Evolutionary conservation across 64 coral and sea anemone species (phyloP), one percentile per base, ranked within the genome.

Genomic region (Catalaphyllia jardinei): DNA sequence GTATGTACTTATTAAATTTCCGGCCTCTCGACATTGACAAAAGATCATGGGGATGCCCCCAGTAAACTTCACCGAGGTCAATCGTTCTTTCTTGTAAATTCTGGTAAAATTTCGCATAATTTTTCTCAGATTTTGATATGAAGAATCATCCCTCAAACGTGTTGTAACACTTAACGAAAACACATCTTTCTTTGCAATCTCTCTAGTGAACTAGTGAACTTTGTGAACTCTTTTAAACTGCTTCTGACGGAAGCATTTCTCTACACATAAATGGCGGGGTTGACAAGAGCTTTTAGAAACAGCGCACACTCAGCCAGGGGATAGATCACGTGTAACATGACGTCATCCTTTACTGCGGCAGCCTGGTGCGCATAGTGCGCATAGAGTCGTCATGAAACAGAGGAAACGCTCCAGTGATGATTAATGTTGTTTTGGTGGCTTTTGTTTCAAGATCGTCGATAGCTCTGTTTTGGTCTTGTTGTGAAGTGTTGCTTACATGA

Each of bases 311-410:
- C 77, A 2, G 88, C 77, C 59, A 89, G 14, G 2, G 88, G 88
- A 35, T 89, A 89, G 16, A 89, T 31, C 76, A 89, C 62, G 77
- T 89, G 88, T 57, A 80, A 89, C 19, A 89, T 71, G 27, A 67
- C 77, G 78, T 81, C 88, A 72, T 51, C 77, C 52, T 57, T 15
- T 19, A 73, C 71, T 17, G n/a, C 46, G 22, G 60, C 62, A 19
- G 72, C 46, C 63, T 90, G 88, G 64, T 81, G 80, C 29, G 82
- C 88, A 2, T 54, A 38, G 88, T 60, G 78, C 39, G 28, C 31
- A 90, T 25, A 90, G 33, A 52, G 78, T 90, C 51, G 77, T 78
- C 46, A 27, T 76, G 80, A 90, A 90, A 50, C 77, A 90, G 59
- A 90, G 19, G 25, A 90, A 90, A 60, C 24, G 88, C 62, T 35